Evolutionary conservation across 2,113 vertebrate genomes (phyloP).

Genomic region (Vulpes vulpes): DNA sequence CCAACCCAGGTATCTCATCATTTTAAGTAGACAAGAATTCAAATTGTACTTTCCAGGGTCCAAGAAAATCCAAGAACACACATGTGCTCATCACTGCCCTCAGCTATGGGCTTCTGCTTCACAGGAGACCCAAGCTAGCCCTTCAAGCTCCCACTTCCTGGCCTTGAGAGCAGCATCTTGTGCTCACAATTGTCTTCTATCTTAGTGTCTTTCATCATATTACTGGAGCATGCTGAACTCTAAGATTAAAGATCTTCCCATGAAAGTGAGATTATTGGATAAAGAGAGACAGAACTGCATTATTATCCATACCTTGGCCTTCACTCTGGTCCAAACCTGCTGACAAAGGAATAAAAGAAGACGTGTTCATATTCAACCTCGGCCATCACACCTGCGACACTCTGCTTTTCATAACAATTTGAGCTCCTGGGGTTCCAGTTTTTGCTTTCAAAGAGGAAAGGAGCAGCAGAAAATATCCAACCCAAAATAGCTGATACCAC

Average conservation of each 20-base stretch:
- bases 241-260: neutral
- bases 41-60: no score
- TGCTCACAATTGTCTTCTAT: neutral
- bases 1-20: neutral
- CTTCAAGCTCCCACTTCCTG: neutral
- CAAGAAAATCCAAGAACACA: neutral
- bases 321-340: neutral
- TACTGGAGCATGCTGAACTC: fast-evolving
- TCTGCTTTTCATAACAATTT: neutral
- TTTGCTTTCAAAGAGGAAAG: slow-evolving; percentile 51
- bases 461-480: slow-evolving; percentile 37
- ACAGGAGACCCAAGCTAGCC: fast-evolving
- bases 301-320: neutral
- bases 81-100: neutral
- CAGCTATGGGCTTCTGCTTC: fast-evolving
- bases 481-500: neutral
- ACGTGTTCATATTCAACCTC: fast-evolving
- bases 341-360: neutral
- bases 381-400: neutral
- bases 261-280: neutral
- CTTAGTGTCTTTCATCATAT: neutral
- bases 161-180: fast-evolving
- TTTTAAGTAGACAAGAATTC: neutral
- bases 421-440: neutral
- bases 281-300: neutral